Percentiles rank a stretch among this genome's conserved stretches.
Evolutionary conservation across 1,140 invertebrate genomes (phyloP).

Genomic region (Drosophila littoralis): DNA sequence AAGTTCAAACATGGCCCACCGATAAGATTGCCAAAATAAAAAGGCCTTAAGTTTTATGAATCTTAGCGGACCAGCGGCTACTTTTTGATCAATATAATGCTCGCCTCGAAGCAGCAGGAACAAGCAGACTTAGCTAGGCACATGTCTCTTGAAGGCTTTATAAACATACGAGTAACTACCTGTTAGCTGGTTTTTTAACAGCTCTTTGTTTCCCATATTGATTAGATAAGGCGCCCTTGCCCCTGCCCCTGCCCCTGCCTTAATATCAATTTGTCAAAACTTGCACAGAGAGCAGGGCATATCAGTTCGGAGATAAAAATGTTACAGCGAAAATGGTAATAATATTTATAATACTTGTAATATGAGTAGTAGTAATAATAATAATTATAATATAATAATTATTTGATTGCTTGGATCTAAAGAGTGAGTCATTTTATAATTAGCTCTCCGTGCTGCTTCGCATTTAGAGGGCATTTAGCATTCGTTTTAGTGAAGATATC

Average conservation of each 20-base stretch:
- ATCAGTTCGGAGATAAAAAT: not conserved
- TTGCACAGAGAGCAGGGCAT: constrained; percentile 9
- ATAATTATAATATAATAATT: no score
- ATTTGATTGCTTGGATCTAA: no score
- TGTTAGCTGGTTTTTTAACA: constrained; percentile 53
- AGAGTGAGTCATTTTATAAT: no score
- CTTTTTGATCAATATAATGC: constrained; percentile 29
- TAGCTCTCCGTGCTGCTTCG: not conserved
- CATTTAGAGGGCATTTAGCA: constrained; percentile 19
- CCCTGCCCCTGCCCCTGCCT: constrained; percentile 25
- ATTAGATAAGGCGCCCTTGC: constrained; percentile 62
- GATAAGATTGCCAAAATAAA: constrained; percentile 69
- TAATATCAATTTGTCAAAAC: constrained; percentile 58
- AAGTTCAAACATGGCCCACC: constrained; percentile 27
- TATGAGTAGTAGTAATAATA: no score
- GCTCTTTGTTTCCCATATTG: constrained; percentile 43
- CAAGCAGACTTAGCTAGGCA: not conserved
- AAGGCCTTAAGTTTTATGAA: constrained; percentile 49
- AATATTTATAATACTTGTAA: no score
- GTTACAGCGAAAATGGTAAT: no score
- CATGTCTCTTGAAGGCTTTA: constrained; percentile 25
- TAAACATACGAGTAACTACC: constrained; percentile 48
- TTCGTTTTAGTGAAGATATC: constrained; percentile 4
- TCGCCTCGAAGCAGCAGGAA: not conserved
- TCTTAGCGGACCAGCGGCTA: constrained; percentile 47